These are phyloP conservation scores for Drosophila aldrichi DNA, from an alignment of 2,888 invertebrate genomes.

Conservation along the genomic window DNA sequence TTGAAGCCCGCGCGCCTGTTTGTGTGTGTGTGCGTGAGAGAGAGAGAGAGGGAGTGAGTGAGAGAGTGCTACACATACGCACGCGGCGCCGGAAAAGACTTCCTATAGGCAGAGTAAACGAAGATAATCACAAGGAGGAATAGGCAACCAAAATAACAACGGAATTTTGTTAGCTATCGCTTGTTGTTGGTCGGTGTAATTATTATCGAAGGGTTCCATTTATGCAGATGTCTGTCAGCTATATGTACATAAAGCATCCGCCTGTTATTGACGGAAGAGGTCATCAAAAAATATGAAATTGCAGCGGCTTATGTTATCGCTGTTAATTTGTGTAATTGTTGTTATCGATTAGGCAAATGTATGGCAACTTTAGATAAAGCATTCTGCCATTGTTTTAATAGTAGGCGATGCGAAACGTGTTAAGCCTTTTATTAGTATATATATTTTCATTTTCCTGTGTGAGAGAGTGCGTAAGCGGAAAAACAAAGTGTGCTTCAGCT, in stretches of 20 bases:
- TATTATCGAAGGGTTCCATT: not conserved
- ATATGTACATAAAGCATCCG: not conserved
- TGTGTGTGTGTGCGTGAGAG: not conserved
- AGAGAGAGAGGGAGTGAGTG: not conserved
- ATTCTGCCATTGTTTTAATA: not conserved
- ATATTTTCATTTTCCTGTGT: not conserved
- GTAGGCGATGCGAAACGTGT: slow-evolving; percentile 43
- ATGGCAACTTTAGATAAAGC: slow-evolving; percentile 12
- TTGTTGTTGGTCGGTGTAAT: slow-evolving; percentile 1
- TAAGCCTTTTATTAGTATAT: slow-evolving; percentile 15
- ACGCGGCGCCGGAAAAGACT: slow-evolving; percentile 52
- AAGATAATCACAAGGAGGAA: slow-evolving; percentile 4
- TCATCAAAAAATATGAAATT: not conserved
- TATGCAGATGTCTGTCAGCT: slow-evolving; percentile 3
- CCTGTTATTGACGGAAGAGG: not conserved
- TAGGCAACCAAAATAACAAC: slow-evolving; percentile 18
- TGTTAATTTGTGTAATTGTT: slow-evolving; percentile 9
- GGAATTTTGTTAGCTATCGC: slow-evolving; percentile 1
- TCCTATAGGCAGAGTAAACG: slow-evolving; percentile 38
- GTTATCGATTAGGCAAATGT: slow-evolving; percentile 17
- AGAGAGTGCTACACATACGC: slow-evolving; percentile 31
- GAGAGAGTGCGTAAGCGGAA: slow-evolving; percentile 3
- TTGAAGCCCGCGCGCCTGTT: slow-evolving; percentile 22
- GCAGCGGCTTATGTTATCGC: slow-evolving; percentile 3
- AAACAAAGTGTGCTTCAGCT: slow-evolving; percentile 49